Evolutionary conservation across 2,888 invertebrate genomes (phyloP).

Genomic region (Sphaerophoria rueppellii): DNA sequence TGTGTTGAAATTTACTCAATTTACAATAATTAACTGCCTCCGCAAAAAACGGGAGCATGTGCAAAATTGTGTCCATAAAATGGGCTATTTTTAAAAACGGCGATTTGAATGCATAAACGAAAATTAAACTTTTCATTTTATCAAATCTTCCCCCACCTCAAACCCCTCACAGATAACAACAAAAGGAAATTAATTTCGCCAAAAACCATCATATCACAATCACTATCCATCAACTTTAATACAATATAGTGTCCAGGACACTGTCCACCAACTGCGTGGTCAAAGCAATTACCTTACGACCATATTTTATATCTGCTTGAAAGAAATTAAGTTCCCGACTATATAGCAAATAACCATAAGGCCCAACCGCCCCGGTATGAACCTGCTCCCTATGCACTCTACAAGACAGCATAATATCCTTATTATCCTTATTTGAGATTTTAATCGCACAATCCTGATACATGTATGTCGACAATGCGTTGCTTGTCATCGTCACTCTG

Average conservation of each 20-base stretch:
- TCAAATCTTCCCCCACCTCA: no score
- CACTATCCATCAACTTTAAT: constrained; percentile 43
- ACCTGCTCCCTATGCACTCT: background rate
- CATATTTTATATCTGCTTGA: constrained; percentile 58
- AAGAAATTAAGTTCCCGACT: constrained; percentile 62
- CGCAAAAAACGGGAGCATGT: no score
- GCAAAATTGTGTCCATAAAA: no score
- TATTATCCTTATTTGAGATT: constrained; percentile 68
- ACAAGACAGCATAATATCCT: constrained; percentile 32
- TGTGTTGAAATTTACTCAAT: no score
- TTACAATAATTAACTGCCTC: no score
- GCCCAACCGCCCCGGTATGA: constrained; percentile 8
- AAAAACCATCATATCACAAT: constrained; percentile 29
- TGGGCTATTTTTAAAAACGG: no score
- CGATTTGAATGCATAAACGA: no score
- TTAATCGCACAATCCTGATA: constrained; percentile 31
- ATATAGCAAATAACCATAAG: constrained; percentile 64
- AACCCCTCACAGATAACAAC: no score
- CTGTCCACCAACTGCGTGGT: constrained; percentile 51
- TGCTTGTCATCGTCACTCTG: constrained; percentile 28
- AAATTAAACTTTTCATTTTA: no score
- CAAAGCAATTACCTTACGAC: constrained; percentile 61
- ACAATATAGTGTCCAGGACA: background rate
- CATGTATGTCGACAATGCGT: constrained; percentile 34
- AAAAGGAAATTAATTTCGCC: constrained; percentile 34